A percentile compares a stretch with the other conserved stretches of the same genome.
Evolutionary conservation across 37 sponge, comb jelly and placozoan genomes (phyloP).

Genomic region (Amphimedon queenslandica): DNA sequence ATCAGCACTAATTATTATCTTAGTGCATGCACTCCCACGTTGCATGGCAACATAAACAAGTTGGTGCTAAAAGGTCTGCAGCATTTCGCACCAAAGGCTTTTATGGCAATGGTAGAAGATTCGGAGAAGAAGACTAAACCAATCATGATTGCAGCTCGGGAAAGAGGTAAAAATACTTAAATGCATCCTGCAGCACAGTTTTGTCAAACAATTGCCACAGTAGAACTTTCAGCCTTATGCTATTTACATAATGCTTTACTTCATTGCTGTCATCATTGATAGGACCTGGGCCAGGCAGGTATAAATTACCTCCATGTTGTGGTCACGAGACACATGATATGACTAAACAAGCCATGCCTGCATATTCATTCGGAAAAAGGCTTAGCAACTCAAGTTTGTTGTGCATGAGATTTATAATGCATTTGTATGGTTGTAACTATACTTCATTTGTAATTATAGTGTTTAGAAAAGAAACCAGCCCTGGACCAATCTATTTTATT

Average conservation of each 20-base stretch:
- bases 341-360: constrained; percentile 80
- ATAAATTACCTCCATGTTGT: constrained; percentile 72
- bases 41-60: constrained; percentile 12
- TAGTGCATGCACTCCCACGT: background rate
- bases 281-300: constrained; percentile 96
- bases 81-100: too few species aligned
- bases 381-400: constrained; percentile 76
- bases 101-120: too few species aligned
- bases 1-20: background rate
- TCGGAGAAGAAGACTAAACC: constrained; percentile 22
- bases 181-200: background rate
- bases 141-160: constrained; percentile 82
- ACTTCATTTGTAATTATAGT: constrained; percentile 19
- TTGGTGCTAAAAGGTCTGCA: too few species aligned
- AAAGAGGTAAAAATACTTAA: too few species aligned
- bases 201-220: too few species aligned
- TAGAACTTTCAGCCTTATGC: too few species aligned
- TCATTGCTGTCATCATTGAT: too few species aligned
- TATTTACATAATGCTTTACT: too few species aligned
- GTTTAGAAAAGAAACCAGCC: constrained; percentile 86
- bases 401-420: background rate
- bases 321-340: constrained; percentile 80
- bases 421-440: too few species aligned
- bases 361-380: constrained; percentile 84
- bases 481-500: constrained; percentile 92